These are phyloP conservation scores for Chaetophractus vellerosus DNA, from an alignment of 2,797 vertebrate species.

Conservation along the genomic window DNA sequence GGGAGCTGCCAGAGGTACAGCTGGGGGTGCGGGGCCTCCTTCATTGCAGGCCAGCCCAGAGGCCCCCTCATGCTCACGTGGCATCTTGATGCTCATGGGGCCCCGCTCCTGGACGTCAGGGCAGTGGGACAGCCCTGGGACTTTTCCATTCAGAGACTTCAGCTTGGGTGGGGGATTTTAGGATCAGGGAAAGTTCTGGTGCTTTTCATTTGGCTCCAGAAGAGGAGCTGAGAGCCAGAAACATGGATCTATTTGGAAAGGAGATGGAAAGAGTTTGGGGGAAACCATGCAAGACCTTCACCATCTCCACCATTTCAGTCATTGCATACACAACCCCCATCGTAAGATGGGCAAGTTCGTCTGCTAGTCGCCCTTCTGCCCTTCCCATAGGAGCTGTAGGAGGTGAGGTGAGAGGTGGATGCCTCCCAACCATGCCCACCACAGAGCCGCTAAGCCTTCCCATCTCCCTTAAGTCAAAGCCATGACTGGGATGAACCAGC, in stretches of 20 bases:
- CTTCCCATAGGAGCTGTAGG: neutral
- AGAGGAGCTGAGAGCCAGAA: conserved; percentile 38
- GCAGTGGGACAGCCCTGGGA: neutral
- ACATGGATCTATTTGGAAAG: neutral
- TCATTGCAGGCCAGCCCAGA: neutral
- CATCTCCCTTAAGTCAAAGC: conserved; percentile 64
- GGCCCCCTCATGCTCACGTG: neutral
- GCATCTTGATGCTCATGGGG: neutral
- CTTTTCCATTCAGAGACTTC: conserved; percentile 35
- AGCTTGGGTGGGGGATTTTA: neutral
- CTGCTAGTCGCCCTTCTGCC: neutral
- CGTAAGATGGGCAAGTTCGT: neutral
- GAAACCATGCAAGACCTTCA: neutral
- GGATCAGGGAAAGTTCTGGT: conserved; percentile 69
- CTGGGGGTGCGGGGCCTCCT: neutral
- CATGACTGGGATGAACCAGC: conserved; percentile 73
- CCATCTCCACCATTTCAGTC: neutral
- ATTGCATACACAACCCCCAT: neutral
- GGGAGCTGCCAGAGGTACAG: too few species aligned
- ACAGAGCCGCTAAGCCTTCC: neutral
- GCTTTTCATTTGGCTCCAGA: conserved; percentile 74
- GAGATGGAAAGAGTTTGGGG: neutral
- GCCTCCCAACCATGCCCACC: neutral
- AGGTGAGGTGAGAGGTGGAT: neutral
- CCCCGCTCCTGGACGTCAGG: neutral